phyloP scores from a whole-genome alignment of 64 coral and sea anemone genomes.

The Dendronephthya gigantea region DNA sequence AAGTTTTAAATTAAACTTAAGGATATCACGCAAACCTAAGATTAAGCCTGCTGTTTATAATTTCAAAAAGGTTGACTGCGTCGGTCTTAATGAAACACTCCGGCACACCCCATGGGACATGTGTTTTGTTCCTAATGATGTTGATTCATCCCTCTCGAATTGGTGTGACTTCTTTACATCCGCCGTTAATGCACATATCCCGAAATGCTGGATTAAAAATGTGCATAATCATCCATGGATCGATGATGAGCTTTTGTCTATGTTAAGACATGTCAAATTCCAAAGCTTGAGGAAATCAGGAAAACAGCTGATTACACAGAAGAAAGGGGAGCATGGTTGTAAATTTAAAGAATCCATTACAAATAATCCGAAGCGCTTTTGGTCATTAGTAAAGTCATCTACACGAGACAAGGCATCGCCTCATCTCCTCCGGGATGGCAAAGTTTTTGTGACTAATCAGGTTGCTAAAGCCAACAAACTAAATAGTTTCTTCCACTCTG shows the following conservation, averaged over 20 bases:
- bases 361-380: conserved; percentile 44
- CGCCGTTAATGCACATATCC: conserved; percentile 13
- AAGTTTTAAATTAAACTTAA: neutral
- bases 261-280: neutral
- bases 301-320: conserved; percentile 30
- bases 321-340: conserved; percentile 14
- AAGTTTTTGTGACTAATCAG: conserved; percentile 14
- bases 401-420: conserved; percentile 15
- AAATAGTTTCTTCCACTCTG: conserved; percentile 25
- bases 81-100: neutral
- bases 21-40: neutral
- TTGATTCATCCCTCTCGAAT: conserved; percentile 23
- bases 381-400: conserved; percentile 47
- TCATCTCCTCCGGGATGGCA: conserved; percentile 21
- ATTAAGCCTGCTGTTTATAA: neutral
- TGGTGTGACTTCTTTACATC: conserved; percentile 25
- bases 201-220: neutral
- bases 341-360: conserved; percentile 7
- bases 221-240: conserved; percentile 23
- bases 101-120: conserved; percentile 9
- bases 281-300: conserved; percentile 24
- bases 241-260: conserved; percentile 4
- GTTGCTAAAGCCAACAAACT: neutral
- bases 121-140: conserved; percentile 17
- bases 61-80: conserved; percentile 14